A percentile compares a stretch with the other conserved stretches of the same genome.
Evolutionary conservation across 2,888 invertebrate genomes (phyloP).

Genomic region (Napeogenes inachia): DNA sequence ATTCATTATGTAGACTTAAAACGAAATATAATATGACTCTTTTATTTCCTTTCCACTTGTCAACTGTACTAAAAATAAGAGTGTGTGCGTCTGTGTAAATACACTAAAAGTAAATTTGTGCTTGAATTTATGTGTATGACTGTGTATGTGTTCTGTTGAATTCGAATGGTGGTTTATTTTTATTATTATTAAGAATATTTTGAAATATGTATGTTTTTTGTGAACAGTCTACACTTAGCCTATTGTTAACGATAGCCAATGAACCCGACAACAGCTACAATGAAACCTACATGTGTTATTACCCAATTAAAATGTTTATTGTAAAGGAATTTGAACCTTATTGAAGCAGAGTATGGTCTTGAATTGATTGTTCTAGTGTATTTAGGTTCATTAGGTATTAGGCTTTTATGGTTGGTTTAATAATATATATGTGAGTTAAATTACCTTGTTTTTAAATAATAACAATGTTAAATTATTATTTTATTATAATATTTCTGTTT

Average conservation of each 20-base stretch:
- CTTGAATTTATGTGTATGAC: too few species aligned
- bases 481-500: too few species aligned
- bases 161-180: neutral
- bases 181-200: neutral
- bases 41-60: too few species aligned
- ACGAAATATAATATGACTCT: too few species aligned
- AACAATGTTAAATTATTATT: too few species aligned
- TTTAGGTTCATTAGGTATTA: neutral
- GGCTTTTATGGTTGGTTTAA: neutral
- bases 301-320: slow-evolving; percentile 31
- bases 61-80: too few species aligned
- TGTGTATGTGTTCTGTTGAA: too few species aligned
- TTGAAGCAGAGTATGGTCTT: slow-evolving; percentile 11
- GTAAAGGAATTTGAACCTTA: slow-evolving; percentile 16
- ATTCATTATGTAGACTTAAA: too few species aligned
- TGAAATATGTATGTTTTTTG: neutral
- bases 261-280: slow-evolving; percentile 30
- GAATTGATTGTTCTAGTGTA: slow-evolving; percentile 10
- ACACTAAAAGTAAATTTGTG: too few species aligned
- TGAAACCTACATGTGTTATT: slow-evolving; percentile 28
- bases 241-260: slow-evolving; percentile 29
- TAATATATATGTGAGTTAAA: neutral
- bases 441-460: neutral
- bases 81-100: too few species aligned
- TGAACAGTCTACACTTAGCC: slow-evolving; percentile 7